Evolutionary conservation across 2,113 vertebrate species (phyloP).

Genomic region (Eulemur macaco): DNA sequence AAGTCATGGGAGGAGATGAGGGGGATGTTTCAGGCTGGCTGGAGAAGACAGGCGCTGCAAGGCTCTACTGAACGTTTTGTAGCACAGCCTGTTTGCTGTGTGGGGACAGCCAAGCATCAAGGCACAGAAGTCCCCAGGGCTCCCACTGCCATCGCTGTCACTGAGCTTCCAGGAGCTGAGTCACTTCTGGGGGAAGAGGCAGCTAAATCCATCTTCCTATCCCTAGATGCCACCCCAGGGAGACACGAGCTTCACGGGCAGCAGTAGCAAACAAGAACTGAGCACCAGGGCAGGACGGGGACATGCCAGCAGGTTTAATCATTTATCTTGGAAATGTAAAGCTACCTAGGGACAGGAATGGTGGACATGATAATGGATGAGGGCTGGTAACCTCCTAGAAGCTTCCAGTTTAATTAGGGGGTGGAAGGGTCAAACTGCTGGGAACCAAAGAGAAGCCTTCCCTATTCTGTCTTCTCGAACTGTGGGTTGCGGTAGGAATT

Average conservation of each 20-base stretch:
- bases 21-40: not conserved
- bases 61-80: not conserved
- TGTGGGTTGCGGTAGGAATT: not conserved
- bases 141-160: not conserved
- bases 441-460: not conserved
- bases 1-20: not conserved
- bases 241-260: not conserved
- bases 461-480: not conserved
- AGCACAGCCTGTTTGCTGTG: not conserved
- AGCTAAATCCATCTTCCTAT: slow-evolving; percentile 66
- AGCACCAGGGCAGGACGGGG: not conserved
- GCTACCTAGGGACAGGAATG: not conserved
- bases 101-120: not conserved
- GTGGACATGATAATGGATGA: rapidly evolving
- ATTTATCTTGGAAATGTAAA: not conserved
- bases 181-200: slow-evolving; percentile 64
- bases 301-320: not conserved
- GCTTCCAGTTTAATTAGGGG: not conserved
- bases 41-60: not conserved
- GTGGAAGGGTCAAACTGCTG: not conserved
- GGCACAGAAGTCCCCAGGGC: not conserved
- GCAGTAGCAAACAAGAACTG: not conserved
- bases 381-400: not conserved
- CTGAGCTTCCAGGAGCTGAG: slow-evolving; percentile 54
- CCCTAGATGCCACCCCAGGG: slow-evolving; percentile 41